Percentiles rank a stretch among this genome's conserved stretches.
Evolutionary conservation across 2,888 invertebrate species (phyloP).

Genomic region (Aricia artaxerxes): DNA sequence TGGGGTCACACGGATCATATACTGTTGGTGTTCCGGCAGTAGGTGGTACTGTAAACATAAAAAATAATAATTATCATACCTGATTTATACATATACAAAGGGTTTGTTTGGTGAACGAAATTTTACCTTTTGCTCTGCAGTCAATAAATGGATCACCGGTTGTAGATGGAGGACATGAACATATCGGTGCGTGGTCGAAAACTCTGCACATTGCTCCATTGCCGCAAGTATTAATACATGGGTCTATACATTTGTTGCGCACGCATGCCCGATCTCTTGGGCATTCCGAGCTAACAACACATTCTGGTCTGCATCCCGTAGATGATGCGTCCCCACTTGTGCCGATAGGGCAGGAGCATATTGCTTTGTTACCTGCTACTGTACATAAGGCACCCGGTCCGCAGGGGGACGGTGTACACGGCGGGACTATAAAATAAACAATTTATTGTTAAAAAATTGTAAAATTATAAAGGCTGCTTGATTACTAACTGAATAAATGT

Average conservation of each 20-base stretch:
- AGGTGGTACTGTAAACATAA: slow-evolving; percentile 49
- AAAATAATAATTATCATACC: neutral
- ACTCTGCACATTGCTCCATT: slow-evolving; percentile 86
- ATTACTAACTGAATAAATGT: slow-evolving; percentile 35
- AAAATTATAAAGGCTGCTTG: neutral
- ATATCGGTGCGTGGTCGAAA: slow-evolving; percentile 82
- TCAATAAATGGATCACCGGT: slow-evolving; percentile 91
- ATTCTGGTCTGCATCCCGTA: slow-evolving; percentile 91
- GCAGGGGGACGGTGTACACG: slow-evolving; percentile 87
- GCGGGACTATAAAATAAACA: slow-evolving; percentile 68
- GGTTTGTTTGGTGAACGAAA: neutral
- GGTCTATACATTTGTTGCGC: slow-evolving; percentile 89
- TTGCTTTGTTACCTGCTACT: slow-evolving; percentile 78
- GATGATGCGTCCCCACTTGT: slow-evolving; percentile 87
- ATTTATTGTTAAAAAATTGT: neutral
- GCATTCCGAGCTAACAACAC: slow-evolving; percentile 91
- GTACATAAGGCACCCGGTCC: slow-evolving; percentile 88
- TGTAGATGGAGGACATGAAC: slow-evolving; percentile 86
- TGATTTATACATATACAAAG: neutral
- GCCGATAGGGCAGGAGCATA: slow-evolving; percentile 88
- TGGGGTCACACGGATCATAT: slow-evolving; percentile 84
- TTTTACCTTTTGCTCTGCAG: slow-evolving; percentile 71
- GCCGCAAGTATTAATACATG: slow-evolving; percentile 91
- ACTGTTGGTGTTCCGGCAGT: slow-evolving; percentile 49
- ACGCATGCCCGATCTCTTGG: slow-evolving; percentile 87